phyloP scores from a whole-genome alignment of 2,888 invertebrate species.

The Ophion slaviceki region DNA sequence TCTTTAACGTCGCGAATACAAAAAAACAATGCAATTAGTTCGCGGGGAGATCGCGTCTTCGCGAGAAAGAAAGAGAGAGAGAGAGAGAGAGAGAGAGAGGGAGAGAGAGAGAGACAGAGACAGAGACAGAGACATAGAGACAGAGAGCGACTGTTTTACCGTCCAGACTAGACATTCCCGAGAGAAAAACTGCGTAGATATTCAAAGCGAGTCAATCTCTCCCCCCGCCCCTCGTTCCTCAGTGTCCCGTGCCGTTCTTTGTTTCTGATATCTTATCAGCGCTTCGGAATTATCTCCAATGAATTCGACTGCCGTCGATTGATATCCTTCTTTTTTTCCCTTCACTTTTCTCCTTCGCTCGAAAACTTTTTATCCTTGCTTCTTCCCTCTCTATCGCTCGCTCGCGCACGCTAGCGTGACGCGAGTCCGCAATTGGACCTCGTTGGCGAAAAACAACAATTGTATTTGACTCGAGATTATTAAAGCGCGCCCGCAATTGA shows the following conservation, averaged over 20 bases:
- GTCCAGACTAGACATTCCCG: neutral
- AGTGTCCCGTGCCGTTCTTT: neutral
- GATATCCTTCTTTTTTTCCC: too few species aligned
- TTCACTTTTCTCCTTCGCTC: too few species aligned
- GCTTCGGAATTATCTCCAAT: too few species aligned
- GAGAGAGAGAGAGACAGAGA: neutral
- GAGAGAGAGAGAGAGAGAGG: conserved; percentile 5
- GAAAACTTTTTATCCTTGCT: too few species aligned
- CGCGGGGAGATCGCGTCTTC: conserved; percentile 8
- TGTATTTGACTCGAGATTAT: too few species aligned
- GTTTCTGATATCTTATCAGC: too few species aligned
- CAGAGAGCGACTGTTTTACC: neutral
- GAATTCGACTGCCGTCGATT: too few species aligned
- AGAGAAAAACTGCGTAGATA: conserved; percentile 32
- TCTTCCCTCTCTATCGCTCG: too few species aligned
- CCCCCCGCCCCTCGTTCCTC: neutral
- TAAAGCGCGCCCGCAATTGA: too few species aligned
- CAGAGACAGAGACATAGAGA: neutral
- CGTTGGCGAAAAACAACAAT: too few species aligned
- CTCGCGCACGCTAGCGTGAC: too few species aligned
- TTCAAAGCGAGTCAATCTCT: neutral
- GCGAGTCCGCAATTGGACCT: too few species aligned
- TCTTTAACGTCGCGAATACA: neutral
- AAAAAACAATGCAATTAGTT: conserved; percentile 52
- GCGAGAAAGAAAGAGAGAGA: neutral